These are phyloP conservation scores for Stegodyphus mimosarum DNA, from an alignment of 1,140 invertebrate species.

Conservation along the genomic window DNA sequence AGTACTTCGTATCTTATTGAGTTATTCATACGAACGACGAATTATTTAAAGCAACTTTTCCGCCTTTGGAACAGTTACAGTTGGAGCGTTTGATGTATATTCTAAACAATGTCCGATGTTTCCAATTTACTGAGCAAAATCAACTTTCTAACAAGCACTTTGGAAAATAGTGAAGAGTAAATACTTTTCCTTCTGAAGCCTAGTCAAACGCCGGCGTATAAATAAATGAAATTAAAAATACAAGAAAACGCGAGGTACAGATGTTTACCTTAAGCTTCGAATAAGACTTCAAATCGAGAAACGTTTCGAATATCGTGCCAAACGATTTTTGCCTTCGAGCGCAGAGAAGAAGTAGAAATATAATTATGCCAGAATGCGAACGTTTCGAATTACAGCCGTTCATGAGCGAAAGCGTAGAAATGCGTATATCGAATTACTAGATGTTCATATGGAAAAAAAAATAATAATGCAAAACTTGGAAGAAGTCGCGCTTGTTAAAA, in stretches of 20 bases:
- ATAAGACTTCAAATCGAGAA: conserved; percentile 1
- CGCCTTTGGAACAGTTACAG: too few species aligned
- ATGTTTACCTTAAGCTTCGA: conserved; percentile 12
- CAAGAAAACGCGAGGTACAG: neutral
- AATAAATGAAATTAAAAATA: conserved; percentile 59
- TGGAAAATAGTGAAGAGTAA: conserved; percentile 24
- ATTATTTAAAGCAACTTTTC: too few species aligned
- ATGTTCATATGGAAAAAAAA: neutral
- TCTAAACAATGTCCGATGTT: conserved; percentile 10
- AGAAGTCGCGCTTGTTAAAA: conserved; percentile 54
- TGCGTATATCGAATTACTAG: conserved; percentile 45
- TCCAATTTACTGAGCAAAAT: conserved; percentile 40
- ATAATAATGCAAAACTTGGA: neutral
- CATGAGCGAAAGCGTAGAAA: conserved; percentile 43
- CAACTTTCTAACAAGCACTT: conserved; percentile 53
- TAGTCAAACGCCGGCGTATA: neutral
- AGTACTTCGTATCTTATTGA: too few species aligned
- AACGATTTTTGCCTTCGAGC: conserved; percentile 53
- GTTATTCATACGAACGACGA: too few species aligned
- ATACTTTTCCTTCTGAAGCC: neutral
- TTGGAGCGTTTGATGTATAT: too few species aligned
- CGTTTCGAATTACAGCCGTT: conserved; percentile 50
- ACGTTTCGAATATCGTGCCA: conserved; percentile 45
- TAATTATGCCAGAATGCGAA: conserved; percentile 54
- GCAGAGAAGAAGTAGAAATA: conserved; percentile 48